Conservation (phyloP, 2,797 vertebrate species). For the Nasua narica region DNA sequence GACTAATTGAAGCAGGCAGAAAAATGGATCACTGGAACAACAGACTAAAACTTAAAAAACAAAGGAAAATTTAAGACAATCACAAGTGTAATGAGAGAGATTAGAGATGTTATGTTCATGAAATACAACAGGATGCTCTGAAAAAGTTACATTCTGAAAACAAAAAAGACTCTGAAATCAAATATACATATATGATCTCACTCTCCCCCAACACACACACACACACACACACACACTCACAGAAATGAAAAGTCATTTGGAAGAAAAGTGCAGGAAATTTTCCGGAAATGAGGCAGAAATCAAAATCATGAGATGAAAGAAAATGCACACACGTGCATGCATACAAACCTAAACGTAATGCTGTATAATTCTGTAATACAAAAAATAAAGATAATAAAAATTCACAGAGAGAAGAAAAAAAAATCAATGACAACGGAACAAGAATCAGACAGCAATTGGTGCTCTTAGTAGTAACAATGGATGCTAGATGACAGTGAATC, state of each 20-base stretch:
- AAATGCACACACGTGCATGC: neutral
- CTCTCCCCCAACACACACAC: neutral
- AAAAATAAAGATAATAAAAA: neutral
- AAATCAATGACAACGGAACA: neutral
- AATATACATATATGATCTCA: neutral
- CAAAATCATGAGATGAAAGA: neutral
- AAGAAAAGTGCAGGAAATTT: neutral
- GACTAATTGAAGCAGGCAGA: neutral
- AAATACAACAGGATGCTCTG: neutral
- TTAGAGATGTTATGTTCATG: neutral
- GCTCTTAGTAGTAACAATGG: neutral
- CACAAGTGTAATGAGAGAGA: neutral
- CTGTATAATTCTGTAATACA: neutral
- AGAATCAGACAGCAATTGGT: neutral
- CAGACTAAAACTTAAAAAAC: neutral
- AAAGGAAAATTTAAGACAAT: neutral
- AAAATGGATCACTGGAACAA: neutral
- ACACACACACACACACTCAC: neutral
- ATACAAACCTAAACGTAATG: neutral
- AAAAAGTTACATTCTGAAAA: neutral
- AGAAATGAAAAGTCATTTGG: neutral
- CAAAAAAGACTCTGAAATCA: neutral
- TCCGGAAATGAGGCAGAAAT: neutral
- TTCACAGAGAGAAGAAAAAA: neutral
- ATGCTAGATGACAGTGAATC: neutral